phyloP scores from a whole-genome alignment of 2,113 vertebrate species.

The Empidonax traillii region DNA sequence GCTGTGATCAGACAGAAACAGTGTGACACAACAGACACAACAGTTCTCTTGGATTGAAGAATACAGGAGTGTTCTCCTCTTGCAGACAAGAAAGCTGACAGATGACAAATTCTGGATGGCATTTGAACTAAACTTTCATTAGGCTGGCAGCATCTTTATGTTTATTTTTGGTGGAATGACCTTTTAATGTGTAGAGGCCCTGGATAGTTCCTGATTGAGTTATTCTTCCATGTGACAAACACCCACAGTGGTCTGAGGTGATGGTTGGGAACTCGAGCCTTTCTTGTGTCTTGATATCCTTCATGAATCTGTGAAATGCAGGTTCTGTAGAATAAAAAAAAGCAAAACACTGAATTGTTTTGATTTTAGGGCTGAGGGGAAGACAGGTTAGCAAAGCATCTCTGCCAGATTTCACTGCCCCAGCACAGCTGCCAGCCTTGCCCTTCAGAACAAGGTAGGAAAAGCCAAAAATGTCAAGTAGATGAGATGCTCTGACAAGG shows the following conservation, averaged over 20 bases:
- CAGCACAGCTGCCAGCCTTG: background rate
- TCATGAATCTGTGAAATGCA: background rate
- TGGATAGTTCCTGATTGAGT: constrained; percentile 24
- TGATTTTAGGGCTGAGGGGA: background rate
- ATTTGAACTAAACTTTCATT: constrained; percentile 46
- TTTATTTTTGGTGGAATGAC: constrained; percentile 67
- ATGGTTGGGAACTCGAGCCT: background rate
- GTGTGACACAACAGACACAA: background rate
- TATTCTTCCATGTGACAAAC: constrained; percentile 4
- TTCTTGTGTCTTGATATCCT: background rate
- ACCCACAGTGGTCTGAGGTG: background rate
- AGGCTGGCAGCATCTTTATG: constrained; percentile 37
- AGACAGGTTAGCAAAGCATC: background rate
- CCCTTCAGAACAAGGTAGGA: background rate
- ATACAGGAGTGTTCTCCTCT: background rate
- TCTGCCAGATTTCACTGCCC: background rate
- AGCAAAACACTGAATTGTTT: background rate
- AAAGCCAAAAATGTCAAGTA: background rate
- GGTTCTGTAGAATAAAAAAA: background rate
- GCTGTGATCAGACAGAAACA: background rate
- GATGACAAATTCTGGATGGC: constrained; percentile 57
- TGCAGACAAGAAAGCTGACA: constrained; percentile 31
- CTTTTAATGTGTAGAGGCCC: constrained; percentile 33
- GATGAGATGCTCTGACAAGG: background rate
- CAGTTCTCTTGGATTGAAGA: background rate